Percentiles rank a stretch among this genome's conserved stretches.
phyloP scores from a whole-genome alignment of 2,888 invertebrate species.

The Encarsia formosa region DNA sequence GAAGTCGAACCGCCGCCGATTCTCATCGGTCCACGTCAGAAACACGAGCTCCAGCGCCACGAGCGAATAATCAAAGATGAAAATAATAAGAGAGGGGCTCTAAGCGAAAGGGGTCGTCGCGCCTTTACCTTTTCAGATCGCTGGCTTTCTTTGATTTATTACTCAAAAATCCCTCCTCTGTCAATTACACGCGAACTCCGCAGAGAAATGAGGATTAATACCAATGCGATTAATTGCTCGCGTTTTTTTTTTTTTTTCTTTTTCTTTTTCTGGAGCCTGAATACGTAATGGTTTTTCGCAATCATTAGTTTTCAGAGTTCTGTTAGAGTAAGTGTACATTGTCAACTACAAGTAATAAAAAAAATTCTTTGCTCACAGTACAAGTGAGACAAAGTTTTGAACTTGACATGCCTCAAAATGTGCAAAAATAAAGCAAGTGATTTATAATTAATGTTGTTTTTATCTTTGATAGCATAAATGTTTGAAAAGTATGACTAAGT shows the following conservation, averaged over 20 bases:
- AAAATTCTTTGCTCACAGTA: too few species aligned
- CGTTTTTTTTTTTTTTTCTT: neutral
- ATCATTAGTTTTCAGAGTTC: too few species aligned
- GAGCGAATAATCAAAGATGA: constrained; percentile 41
- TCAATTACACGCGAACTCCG: constrained; percentile 28
- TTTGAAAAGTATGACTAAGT: too few species aligned
- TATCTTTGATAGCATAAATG: too few species aligned
- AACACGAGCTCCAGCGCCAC: constrained; percentile 29
- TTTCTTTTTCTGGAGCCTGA: too few species aligned
- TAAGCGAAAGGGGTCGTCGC: constrained; percentile 21
- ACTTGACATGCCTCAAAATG: too few species aligned
- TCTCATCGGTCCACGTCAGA: constrained; percentile 38
- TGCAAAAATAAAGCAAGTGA: too few species aligned
- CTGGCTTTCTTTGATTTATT: constrained; percentile 34
- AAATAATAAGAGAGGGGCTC: constrained; percentile 34
- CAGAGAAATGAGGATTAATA: constrained; percentile 17
- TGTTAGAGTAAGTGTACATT: too few species aligned
- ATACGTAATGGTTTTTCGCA: too few species aligned
- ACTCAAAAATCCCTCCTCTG: constrained; percentile 29
- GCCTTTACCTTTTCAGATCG: constrained; percentile 21
- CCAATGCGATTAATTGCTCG: constrained; percentile 21
- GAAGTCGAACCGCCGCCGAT: constrained; percentile 13
- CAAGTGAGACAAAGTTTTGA: too few species aligned
- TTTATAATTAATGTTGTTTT: too few species aligned
- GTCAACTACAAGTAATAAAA: too few species aligned